phyloP scores from a whole-genome alignment of 2,113 vertebrate genomes.

The Ondatra zibethicus region DNA sequence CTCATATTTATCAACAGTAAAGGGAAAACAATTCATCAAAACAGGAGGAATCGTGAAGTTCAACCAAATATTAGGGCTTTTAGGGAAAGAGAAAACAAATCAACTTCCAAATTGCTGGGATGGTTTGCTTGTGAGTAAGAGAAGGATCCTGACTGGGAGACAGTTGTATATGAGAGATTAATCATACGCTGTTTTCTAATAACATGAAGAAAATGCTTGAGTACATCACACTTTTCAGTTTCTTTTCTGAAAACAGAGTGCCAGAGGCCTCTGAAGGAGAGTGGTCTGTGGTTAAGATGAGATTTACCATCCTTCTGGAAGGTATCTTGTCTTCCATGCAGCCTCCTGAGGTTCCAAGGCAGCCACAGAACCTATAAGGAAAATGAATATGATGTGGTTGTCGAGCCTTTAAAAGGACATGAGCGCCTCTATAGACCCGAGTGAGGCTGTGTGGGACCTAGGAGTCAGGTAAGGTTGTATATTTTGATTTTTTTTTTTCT shows the following conservation, averaged over 20 bases:
- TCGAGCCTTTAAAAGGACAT: not conserved
- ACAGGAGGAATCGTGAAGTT: not conserved
- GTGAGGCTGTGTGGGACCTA: not conserved
- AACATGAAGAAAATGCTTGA: not conserved
- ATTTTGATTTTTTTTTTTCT: constrained; percentile 45
- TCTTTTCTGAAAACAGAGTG: constrained; percentile 28
- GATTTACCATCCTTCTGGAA: not conserved
- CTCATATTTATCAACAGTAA: not conserved
- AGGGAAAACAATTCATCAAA: not conserved
- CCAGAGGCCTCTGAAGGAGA: not conserved
- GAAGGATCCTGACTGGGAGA: not conserved
- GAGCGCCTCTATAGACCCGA: not conserved
- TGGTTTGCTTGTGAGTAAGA: constrained; percentile 6
- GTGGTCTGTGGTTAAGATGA: not conserved
- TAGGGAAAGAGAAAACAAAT: not conserved
- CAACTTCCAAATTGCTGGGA: not conserved
- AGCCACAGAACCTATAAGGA: not conserved
- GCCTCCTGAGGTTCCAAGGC: not conserved
- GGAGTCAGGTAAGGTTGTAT: not conserved
- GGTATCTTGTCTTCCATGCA: not conserved
- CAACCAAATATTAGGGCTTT: not conserved
- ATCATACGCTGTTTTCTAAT: not conserved
- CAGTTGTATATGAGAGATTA: not conserved
- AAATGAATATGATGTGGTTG: not conserved
- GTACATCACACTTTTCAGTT: not conserved